A percentile compares a stretch with the other conserved stretches of the same genome.
These are phyloP conservation scores for Corythornis leucogaster DNA, from an alignment of 2,797 vertebrate genomes.

Conservation along the genomic window DNA sequence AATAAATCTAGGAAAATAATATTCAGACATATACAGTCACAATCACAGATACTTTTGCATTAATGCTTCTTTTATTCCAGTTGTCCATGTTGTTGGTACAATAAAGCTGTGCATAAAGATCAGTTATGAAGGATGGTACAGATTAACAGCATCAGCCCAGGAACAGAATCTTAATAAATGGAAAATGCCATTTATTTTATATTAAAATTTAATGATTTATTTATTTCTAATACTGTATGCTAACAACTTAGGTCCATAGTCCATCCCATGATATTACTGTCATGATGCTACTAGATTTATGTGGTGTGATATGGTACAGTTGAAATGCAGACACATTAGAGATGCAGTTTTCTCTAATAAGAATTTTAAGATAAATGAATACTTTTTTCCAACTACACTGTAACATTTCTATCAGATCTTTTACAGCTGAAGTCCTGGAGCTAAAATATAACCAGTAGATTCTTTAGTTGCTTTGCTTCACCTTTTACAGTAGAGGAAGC, in stretches of 20 bases:
- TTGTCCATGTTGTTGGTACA: neutral
- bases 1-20: neutral
- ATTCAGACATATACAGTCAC: neutral
- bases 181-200: conserved; percentile 17
- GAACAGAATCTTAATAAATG: conserved; percentile 18
- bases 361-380: neutral
- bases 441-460: neutral
- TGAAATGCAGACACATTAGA: neutral
- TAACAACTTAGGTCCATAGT: conserved; percentile 1
- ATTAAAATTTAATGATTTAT: conserved; percentile 41
- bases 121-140: neutral
- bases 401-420: neutral
- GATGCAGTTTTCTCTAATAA: neutral
- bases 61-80: neutral
- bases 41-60: neutral
- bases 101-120: neutral
- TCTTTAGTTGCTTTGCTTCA: neutral
- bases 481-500: neutral
- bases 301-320: neutral
- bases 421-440: neutral
- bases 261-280: conserved; percentile 6
- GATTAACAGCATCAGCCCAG: neutral
- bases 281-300: neutral
- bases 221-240: neutral
- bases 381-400: neutral